Evolutionary conservation across 2,888 invertebrate genomes (phyloP), one percentile per base, ranked within the genome.

Genomic region (Meteorus cinctellus): DNA sequence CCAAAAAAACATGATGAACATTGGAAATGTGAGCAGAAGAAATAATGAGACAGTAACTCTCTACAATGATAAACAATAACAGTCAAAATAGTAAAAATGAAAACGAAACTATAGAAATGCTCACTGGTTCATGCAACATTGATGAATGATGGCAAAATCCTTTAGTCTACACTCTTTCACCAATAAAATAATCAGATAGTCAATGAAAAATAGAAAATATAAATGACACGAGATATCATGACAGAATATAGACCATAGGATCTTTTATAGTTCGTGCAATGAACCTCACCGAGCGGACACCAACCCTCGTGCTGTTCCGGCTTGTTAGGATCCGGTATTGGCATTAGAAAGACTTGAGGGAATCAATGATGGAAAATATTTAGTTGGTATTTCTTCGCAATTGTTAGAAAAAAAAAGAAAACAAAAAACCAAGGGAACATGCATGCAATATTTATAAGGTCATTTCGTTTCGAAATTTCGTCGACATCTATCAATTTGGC

Each of bases 251-350:
- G 83, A 82, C 82, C 82, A 80, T 78, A 55, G 84, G 85, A 82
- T 78, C 41, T 77, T 73, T 75, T 78, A 80, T 83, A 84, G 86
- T 83, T 84, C 86, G 85, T 85, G 85, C 84, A 83, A 82, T 85
- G 86, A 82, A 82, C 86, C 94, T 94, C 94, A 94, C 94, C 94
- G 91, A 95, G 93, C 90, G 95, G 95, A 92, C 96, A 96, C 94
- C 95, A 95, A 91, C 95, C 95, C 92, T 96, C 96, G 92, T 96
- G 96, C 94, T 96, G 95, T 92, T 95, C 95, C 90, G 96, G 95
- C 92, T 95, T 95, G 91, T 94, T 93, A 90, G 96, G 95, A 91
- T 96, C 94, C 91, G 95, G 95, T 91, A 95, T 92, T 90, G 95
- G 96, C 92, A 96, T 91, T 90, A 89, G 86, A 90, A 91, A 90